Conservation (phyloP, 2,888 invertebrate species). For the Conchocele bisecta region DNA sequence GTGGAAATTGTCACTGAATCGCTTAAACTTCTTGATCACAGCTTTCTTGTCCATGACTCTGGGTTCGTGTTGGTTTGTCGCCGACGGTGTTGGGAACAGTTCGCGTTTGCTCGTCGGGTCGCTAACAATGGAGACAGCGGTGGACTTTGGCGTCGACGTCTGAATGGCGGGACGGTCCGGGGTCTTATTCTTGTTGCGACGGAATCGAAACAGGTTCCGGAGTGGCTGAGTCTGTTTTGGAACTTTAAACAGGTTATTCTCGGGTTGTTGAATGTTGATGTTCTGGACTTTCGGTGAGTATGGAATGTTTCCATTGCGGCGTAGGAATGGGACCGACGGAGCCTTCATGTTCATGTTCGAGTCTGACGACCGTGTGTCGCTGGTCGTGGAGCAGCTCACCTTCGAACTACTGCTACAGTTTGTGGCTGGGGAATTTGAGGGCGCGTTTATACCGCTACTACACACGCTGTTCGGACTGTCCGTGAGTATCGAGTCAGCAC, state of each 20-base stretch:
- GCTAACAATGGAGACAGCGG: slow-evolving; percentile 49
- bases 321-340: slow-evolving; percentile 53
- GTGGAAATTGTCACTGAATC: slow-evolving; percentile 73
- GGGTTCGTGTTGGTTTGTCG: slow-evolving; percentile 56
- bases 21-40: slow-evolving; percentile 72
- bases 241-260: slow-evolving; percentile 60
- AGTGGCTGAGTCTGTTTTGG: slow-evolving; percentile 62
- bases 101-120: slow-evolving; percentile 65
- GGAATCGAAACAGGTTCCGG: slow-evolving; percentile 59
- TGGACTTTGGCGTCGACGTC: slow-evolving; percentile 62
- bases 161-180: slow-evolving; percentile 61
- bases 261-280: slow-evolving; percentile 18
- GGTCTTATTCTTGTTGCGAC: slow-evolving; percentile 60
- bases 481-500: slow-evolving; percentile 71
- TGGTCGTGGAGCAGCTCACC: slow-evolving; percentile 60
- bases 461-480: slow-evolving; percentile 75
- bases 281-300: slow-evolving; percentile 56
- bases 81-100: slow-evolving; percentile 59
- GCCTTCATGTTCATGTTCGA: slow-evolving; percentile 59
- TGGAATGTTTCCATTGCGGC: slow-evolving; percentile 40
- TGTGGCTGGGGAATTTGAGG: slow-evolving; percentile 72
- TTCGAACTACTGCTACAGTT: slow-evolving; percentile 53
- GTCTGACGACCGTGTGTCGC: slow-evolving; percentile 63
- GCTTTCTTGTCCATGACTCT: slow-evolving; percentile 74
- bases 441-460: slow-evolving; percentile 76